Conservation (phyloP, 2,113 vertebrate species). For the Oncorhynchus nerka region DNA sequence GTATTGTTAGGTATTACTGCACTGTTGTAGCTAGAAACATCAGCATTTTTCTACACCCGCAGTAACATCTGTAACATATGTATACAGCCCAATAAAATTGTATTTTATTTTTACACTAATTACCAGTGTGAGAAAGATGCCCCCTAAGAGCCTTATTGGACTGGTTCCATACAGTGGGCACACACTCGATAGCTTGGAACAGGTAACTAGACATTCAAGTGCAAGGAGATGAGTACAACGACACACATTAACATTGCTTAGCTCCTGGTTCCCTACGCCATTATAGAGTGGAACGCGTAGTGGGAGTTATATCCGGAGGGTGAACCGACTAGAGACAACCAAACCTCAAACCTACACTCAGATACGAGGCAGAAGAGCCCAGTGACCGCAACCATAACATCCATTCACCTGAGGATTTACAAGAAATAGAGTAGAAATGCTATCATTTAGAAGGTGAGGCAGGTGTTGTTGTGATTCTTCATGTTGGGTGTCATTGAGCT, state of each 20-base stretch:
- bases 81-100: too few species aligned
- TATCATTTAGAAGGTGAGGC: background rate
- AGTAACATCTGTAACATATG: too few species aligned
- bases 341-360: constrained; percentile 54
- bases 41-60: too few species aligned
- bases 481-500: background rate
- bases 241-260: constrained; percentile 62
- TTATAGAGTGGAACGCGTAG: constrained; percentile 75
- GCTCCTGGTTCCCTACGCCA: constrained; percentile 68
- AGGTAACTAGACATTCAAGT: constrained; percentile 70
- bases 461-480: too few species aligned
- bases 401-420: constrained; percentile 46
- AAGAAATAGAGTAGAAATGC: background rate
- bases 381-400: constrained; percentile 55
- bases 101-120: too few species aligned
- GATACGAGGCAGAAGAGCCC: constrained; percentile 38
- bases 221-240: constrained; percentile 61
- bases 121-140: background rate
- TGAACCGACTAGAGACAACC: constrained; percentile 57
- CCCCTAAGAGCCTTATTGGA: too few species aligned
- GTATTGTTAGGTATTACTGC: too few species aligned
- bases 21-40: too few species aligned
- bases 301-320: constrained; percentile 69
- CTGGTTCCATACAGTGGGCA: too few species aligned
- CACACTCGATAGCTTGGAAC: constrained; percentile 16